A percentile compares a stretch with the other conserved stretches of the same genome.
Evolutionary conservation across 2,797 vertebrate species (phyloP).

Genomic region (Schizopygopsis pylzovi): DNA sequence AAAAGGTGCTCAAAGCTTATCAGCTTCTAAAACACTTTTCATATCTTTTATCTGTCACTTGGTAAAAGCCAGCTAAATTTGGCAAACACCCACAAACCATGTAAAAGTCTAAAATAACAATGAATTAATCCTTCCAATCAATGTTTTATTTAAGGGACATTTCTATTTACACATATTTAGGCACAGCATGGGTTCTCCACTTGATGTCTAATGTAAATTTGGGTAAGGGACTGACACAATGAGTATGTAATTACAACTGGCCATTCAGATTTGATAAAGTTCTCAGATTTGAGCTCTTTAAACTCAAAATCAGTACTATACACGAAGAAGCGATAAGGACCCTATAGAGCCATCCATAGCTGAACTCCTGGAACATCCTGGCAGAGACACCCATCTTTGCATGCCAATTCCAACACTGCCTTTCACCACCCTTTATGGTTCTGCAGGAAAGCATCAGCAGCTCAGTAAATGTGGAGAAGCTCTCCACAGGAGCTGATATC

Average conservation of each 20-base stretch:
- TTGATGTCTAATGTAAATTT: background rate
- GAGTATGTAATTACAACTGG: background rate
- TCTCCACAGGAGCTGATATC: slow-evolving; percentile 54
- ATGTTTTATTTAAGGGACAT: background rate
- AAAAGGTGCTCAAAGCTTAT: background rate
- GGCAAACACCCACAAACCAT: background rate
- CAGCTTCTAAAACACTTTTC: background rate
- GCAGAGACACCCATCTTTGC: slow-evolving; percentile 56
- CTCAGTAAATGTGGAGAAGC: slow-evolving; percentile 62
- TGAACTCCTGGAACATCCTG: slow-evolving; percentile 35
- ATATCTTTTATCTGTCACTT: background rate
- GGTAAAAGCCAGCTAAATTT: background rate
- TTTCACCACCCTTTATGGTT: slow-evolving; percentile 58
- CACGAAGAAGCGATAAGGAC: background rate
- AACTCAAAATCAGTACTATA: background rate
- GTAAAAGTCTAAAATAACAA: background rate
- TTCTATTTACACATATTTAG: background rate
- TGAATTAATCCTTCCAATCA: background rate
- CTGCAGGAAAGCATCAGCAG: slow-evolving; percentile 69
- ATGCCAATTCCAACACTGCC: slow-evolving; percentile 74
- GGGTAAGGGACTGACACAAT: background rate
- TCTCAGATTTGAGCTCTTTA: background rate
- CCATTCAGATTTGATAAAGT: background rate
- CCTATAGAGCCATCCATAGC: slow-evolving; percentile 16
- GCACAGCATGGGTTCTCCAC: background rate